These are phyloP conservation scores for Vidua macroura DNA, from an alignment of 2,113 vertebrate genomes.

Conservation along the genomic window DNA sequence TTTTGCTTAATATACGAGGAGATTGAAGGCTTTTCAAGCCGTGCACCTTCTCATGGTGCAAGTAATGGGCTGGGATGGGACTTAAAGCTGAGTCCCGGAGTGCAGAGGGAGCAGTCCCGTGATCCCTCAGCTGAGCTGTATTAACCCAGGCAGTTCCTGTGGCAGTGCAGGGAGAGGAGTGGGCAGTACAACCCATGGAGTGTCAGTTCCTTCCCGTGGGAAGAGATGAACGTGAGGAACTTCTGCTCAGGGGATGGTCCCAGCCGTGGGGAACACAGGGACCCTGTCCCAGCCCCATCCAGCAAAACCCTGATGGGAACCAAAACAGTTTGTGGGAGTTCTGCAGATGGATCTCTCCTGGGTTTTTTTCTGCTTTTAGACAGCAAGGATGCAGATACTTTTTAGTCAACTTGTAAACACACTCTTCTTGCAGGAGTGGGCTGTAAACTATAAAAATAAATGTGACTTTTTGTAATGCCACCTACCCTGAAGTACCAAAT, in stretches of 20 bases:
- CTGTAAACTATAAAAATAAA: not conserved
- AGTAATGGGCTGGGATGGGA: not conserved
- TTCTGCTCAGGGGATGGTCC: not conserved
- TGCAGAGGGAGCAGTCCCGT: not conserved
- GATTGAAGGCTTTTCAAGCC: not conserved
- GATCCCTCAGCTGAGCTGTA: constrained; percentile 45
- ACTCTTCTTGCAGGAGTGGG: not conserved
- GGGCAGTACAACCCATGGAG: fast-evolving
- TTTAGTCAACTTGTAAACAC: not conserved
- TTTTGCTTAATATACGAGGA: not conserved
- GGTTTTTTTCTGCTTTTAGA: not conserved
- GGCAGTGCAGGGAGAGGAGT: no score
- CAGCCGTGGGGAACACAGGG: fast-evolving
- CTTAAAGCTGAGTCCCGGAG: not conserved
- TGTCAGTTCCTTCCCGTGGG: not conserved
- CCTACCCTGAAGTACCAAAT: not conserved
- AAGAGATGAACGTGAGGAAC: fast-evolving
- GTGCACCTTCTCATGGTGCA: not conserved
- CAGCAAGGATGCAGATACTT: not conserved
- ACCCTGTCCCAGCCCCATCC: not conserved
- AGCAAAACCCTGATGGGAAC: not conserved
- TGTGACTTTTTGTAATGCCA: not conserved
- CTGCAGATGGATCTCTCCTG: not conserved
- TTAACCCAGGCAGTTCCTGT: not conserved
- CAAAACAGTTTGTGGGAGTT: not conserved